phyloP scores from a whole-genome alignment of 2,797 vertebrate species.

The Thaleichthys pacificus region DNA sequence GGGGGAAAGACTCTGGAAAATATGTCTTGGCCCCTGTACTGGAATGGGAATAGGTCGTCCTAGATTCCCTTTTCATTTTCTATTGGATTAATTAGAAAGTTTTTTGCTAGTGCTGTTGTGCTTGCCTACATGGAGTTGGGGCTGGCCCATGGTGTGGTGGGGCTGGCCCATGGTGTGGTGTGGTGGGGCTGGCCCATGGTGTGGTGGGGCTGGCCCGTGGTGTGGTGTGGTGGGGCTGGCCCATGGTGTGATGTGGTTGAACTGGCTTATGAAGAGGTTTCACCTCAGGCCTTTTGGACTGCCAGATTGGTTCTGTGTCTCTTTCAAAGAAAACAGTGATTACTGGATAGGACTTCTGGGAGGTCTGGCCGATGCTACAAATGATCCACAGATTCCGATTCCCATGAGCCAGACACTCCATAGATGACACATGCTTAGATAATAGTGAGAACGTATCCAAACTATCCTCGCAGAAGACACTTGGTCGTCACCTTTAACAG shows the following conservation, averaged over 20 bases:
- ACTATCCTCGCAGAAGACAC: too few relatives aligned
- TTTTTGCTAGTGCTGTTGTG: conserved; percentile 30
- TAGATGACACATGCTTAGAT: conserved; percentile 21
- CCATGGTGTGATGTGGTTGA: too few relatives aligned
- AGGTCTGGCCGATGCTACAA: conserved; percentile 54
- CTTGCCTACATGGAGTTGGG: conserved; percentile 19
- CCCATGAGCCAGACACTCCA: neutral
- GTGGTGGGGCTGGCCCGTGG: too few relatives aligned
- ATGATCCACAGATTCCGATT: conserved; percentile 1
- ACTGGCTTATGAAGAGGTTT: conserved; percentile 33
- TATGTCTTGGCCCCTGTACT: conserved; percentile 47
- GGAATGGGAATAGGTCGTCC: conserved; percentile 39
- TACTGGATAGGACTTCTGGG: conserved; percentile 58
- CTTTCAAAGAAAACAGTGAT: conserved; percentile 60
- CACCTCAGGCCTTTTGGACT: conserved; percentile 29
- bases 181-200: too few relatives aligned
- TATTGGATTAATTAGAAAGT: conserved; percentile 30
- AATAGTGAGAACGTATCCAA: neutral
- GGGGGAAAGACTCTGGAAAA: conserved; percentile 53
- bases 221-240: too few relatives aligned
- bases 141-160: too few relatives aligned
- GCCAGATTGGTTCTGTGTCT: conserved; percentile 55
- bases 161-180: too few relatives aligned
- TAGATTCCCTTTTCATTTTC: conserved; percentile 35
- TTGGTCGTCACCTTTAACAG: too few relatives aligned